These are phyloP conservation scores for Copidosoma aretas DNA, from an alignment of 2,888 invertebrate genomes.

Conservation along the genomic window DNA sequence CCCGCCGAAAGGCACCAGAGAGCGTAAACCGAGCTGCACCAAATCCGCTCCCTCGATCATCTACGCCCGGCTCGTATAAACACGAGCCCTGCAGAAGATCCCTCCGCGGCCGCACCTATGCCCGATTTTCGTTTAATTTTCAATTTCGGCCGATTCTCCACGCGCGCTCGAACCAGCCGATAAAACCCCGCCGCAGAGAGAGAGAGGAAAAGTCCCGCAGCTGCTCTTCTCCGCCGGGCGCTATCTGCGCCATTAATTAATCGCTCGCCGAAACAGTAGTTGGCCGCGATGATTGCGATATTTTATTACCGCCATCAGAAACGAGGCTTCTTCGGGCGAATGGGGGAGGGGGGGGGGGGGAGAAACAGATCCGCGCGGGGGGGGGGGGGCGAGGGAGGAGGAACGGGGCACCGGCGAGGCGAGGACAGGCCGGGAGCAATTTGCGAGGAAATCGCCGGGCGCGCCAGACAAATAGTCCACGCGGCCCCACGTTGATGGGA, in stretches of 20 bases:
- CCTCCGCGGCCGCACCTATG: too few species aligned
- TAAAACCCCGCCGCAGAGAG: too few species aligned
- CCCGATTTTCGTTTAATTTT: slow-evolving; percentile 37
- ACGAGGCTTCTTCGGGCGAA: slow-evolving; percentile 16
- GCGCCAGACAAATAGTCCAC: too few species aligned
- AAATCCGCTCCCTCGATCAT: too few species aligned
- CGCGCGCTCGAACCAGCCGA: slow-evolving; percentile 24
- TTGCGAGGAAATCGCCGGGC: slow-evolving; percentile 43
- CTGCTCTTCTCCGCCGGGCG: slow-evolving; percentile 37
- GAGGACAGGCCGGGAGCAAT: too few species aligned
- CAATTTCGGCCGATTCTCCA: slow-evolving; percentile 52
- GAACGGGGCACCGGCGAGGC: slow-evolving; percentile 42
- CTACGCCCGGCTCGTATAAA: too few species aligned
- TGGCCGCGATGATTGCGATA: slow-evolving; percentile 59
- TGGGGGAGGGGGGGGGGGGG: slow-evolving; percentile 15
- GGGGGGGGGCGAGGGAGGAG: slow-evolving; percentile 5
- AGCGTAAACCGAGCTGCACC: too few species aligned
- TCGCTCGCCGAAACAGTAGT: slow-evolving; percentile 61
- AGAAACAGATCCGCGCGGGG: slow-evolving; percentile 29
- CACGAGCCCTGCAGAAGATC: too few species aligned
- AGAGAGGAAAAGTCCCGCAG: too few species aligned
- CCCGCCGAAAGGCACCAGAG: too few species aligned
- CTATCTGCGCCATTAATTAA: slow-evolving; percentile 49
- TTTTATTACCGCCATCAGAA: slow-evolving; percentile 52
- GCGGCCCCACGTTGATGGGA: too few species aligned